phyloP scores from a whole-genome alignment of 2,113 vertebrate genomes.

The Casuarius casuarius region DNA sequence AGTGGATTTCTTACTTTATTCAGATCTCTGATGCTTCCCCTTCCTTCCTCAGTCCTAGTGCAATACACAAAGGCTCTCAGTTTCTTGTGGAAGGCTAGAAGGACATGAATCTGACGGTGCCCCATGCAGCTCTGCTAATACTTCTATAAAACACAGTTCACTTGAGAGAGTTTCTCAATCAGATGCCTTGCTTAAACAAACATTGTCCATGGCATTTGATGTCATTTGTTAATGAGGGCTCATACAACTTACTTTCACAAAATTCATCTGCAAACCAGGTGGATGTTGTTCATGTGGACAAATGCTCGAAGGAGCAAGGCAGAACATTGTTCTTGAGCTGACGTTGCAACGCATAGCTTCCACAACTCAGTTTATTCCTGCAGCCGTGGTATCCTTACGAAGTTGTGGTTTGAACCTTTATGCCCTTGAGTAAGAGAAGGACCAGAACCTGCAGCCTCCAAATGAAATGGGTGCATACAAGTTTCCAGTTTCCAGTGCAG shows the following conservation, averaged over 20 bases:
- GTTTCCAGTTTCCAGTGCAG: neutral
- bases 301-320: neutral
- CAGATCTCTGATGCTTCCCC: neutral
- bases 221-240: neutral
- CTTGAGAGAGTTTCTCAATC: neutral
- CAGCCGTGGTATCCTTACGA: neutral
- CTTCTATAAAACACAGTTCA: neutral
- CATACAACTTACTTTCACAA: neutral
- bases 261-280: neutral
- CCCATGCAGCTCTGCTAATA: neutral
- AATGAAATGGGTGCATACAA: neutral
- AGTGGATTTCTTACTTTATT: neutral
- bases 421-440: neutral
- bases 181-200: neutral
- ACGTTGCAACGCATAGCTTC: accelerated
- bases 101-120: neutral
- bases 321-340: neutral
- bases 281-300: neutral
- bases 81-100: neutral
- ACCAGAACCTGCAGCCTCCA: accelerated
- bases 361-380: neutral
- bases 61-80: neutral
- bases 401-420: neutral
- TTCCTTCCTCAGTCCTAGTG: neutral
- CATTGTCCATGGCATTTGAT: neutral